These are phyloP conservation scores for Timandra comae DNA, from an alignment of 2,888 invertebrate genomes.

Conservation along the genomic window DNA sequence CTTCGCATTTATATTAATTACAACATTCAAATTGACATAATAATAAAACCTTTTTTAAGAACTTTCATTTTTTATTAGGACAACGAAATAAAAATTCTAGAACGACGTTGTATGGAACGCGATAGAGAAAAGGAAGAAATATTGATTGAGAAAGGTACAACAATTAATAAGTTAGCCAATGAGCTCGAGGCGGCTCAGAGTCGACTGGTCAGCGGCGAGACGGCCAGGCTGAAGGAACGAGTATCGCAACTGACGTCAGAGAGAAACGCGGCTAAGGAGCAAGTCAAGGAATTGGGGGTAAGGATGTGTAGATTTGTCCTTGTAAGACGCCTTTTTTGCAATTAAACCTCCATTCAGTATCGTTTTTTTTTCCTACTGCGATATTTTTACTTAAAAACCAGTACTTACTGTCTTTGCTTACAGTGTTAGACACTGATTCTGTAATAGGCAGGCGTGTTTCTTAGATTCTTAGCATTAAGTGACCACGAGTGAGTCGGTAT, in stretches of 20 bases:
- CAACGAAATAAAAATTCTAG: slow-evolving; percentile 72
- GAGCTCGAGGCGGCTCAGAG: slow-evolving; percentile 79
- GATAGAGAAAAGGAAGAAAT: slow-evolving; percentile 78
- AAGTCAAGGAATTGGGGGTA: slow-evolving; percentile 74
- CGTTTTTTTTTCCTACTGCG: too few species aligned
- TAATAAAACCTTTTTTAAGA: neutral
- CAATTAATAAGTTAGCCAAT: slow-evolving; percentile 78
- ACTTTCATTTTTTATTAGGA: slow-evolving; percentile 35
- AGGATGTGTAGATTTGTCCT: too few species aligned
- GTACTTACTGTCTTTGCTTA: too few species aligned
- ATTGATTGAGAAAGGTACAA: slow-evolving; percentile 78
- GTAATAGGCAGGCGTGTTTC: too few species aligned
- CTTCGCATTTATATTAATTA: too few species aligned
- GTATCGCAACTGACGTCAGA: slow-evolving; percentile 62
- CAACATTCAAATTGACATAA: too few species aligned
- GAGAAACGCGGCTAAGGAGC: slow-evolving; percentile 66
- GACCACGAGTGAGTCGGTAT: too few species aligned
- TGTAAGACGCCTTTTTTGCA: too few species aligned
- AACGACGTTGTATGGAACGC: slow-evolving; percentile 72
- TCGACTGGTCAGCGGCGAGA: slow-evolving; percentile 57
- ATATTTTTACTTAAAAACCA: too few species aligned
- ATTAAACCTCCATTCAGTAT: too few species aligned
- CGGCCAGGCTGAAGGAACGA: slow-evolving; percentile 55
- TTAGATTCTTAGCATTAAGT: too few species aligned
- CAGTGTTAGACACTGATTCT: too few species aligned